Evolutionary conservation across 1,140 invertebrate species (phyloP), one percentile per base, ranked within the genome.

Genomic region (Rhopalosiphum padi): DNA sequence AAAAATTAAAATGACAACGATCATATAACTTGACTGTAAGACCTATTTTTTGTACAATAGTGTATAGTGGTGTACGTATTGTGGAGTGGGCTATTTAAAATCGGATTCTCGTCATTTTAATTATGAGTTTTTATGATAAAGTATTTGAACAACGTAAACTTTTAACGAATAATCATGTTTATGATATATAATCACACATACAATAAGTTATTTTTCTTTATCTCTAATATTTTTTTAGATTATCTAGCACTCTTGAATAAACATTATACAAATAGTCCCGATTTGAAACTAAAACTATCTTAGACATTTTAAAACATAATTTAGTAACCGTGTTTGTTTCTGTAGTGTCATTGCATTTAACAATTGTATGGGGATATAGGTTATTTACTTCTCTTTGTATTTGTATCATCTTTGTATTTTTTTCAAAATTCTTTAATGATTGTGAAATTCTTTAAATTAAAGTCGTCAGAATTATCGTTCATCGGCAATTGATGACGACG

Each of bases 171-270:
- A 51, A 53, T 89, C 43, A 30, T 55, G 35, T 89, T 89, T 41
- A 89, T 37, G 88, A 89, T 89, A 53, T 89, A 55, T 37, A 55
- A 89, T 89, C 35, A 35, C n/a, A 23, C 23, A 35, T 22, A 88
- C n/a, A 51, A 51, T 53, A 89, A 35, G 51, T 89, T 25, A 25
- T 35, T 55, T 55, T 89, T 53, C 88, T 55, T 89, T 89, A 89
- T 89, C 88, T 89, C 23, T 41, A 53, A 55, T 89, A 89, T 55
- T 89, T 37, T 89, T 89, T 35, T 41, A 55, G 88, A 89, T 89
- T 89, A 89, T 89, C 88, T 89, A 41, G 37, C 48, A 55, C 88
- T 89, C 37, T 89, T 89, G 88, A 89, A 89, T 37, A 55, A 55
- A 89, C 51, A 89, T 55, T 15, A 53, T 55, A 89, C 88, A 55